A percentile compares a stretch with the other conserved stretches of the same genome.
Conservation (phyloP, 2,797 vertebrate genomes). For the Sarcoramphus papa region DNA sequence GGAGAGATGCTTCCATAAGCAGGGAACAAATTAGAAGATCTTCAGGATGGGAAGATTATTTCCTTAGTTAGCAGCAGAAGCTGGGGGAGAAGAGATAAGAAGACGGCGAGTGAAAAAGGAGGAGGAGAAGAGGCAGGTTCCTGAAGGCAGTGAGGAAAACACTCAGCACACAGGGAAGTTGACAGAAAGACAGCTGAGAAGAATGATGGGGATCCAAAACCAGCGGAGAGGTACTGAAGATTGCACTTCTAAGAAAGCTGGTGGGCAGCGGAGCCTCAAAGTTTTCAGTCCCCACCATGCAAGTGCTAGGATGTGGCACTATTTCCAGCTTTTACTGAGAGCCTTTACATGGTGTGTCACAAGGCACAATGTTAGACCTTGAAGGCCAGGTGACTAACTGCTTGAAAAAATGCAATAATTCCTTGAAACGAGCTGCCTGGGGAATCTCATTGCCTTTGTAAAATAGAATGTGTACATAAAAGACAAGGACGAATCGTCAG, state of each 20-base stretch:
- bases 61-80: background rate
- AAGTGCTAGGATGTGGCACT: background rate
- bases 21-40: background rate
- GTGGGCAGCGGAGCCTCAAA: background rate
- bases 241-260: background rate
- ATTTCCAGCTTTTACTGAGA: background rate
- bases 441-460: background rate
- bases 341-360: background rate
- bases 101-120: background rate
- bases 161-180: background rate
- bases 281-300: background rate
- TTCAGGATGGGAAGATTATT: background rate
- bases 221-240: background rate
- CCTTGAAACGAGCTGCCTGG: background rate
- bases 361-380: background rate
- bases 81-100: background rate
- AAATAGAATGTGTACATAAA: background rate
- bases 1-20: background rate
- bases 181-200: background rate
- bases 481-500: background rate
- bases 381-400: background rate
- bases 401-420: slow-evolving; percentile 2
- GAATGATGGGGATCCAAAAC: background rate
- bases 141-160: background rate
- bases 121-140: background rate